Conservation (phyloP, 2,113 vertebrate genomes). For the Orthonyx spaldingii region DNA sequence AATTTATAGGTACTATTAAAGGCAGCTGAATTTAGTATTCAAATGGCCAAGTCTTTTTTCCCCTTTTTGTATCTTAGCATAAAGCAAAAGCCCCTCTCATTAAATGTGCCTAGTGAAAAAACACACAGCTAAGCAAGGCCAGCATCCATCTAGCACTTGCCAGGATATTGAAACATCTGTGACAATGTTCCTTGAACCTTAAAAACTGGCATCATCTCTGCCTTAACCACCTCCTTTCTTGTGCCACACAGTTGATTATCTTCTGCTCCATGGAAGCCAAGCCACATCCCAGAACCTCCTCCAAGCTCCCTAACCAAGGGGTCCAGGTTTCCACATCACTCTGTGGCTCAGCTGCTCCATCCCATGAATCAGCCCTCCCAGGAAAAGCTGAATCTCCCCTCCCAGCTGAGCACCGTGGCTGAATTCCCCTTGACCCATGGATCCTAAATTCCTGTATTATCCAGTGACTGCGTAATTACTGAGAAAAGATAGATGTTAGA, state of each 20-base stretch:
- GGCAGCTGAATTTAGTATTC: constrained; percentile 34
- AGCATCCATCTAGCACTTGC: neutral
- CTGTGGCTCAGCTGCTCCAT: neutral
- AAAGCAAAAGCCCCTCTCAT: neutral
- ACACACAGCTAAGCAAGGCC: neutral
- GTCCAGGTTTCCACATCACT: neutral
- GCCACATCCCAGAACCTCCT: neutral
- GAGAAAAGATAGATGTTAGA: neutral
- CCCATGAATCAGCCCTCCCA: neutral
- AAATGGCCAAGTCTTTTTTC: neutral
- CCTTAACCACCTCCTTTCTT: neutral
- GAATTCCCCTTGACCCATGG: neutral
- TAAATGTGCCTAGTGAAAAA: neutral
- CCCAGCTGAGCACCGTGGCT: neutral
- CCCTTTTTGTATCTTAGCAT: neutral
- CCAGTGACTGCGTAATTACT: neutral
- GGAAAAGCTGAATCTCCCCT: neutral
- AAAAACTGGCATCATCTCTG: neutral
- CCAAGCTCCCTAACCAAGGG: neutral
- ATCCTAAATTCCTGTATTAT: neutral
- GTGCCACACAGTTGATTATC: neutral
- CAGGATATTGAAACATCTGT: neutral
- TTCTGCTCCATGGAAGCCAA: neutral
- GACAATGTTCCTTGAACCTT: neutral
- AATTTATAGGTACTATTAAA: constrained; percentile 53